phyloP scores from a whole-genome alignment of 2,113 vertebrate genomes.

The Grallaria varia region DNA sequence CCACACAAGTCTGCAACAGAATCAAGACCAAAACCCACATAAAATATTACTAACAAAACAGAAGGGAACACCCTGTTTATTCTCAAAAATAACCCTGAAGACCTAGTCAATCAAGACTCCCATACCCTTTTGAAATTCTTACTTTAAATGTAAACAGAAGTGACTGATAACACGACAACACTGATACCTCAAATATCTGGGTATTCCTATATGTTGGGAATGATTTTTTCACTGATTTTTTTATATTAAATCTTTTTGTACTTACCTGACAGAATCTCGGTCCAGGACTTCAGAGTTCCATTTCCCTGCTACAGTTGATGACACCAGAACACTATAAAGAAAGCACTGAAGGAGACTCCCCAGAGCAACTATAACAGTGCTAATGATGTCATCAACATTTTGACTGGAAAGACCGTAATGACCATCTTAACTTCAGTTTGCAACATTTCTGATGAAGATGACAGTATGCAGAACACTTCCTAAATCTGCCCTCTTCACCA shows the following conservation, averaged over 20 bases:
- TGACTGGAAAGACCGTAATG: background rate
- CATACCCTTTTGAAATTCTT: background rate
- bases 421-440: background rate
- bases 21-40: background rate
- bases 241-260: background rate
- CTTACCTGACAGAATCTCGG: background rate
- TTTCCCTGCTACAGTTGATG: background rate
- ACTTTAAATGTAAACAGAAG: background rate
- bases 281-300: background rate
- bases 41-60: background rate
- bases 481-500: background rate
- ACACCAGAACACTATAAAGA: background rate
- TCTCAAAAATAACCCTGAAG: background rate
- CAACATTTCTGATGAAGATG: background rate
- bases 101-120: background rate
- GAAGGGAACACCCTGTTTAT: background rate
- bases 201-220: background rate
- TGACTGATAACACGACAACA: background rate
- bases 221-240: background rate
- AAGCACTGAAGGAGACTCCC: background rate
- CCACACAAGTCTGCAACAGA: background rate
- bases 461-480: background rate
- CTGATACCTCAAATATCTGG: background rate
- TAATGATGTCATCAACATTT: background rate
- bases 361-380: background rate